Conservation (phyloP, 2,888 invertebrate genomes). For the Palloptera scutellata region DNA sequence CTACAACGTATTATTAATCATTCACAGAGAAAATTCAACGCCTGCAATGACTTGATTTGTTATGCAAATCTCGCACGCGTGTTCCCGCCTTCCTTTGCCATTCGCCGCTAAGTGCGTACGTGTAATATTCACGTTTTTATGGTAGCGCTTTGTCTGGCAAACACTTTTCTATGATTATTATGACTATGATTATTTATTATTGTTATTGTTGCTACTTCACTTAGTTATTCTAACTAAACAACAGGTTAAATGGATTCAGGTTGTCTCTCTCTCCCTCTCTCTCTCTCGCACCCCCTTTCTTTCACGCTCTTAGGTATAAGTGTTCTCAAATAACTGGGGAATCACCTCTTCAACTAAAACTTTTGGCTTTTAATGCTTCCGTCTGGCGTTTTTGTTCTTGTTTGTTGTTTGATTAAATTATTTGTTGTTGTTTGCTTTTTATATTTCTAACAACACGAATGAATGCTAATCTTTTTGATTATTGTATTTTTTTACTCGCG, state of each 20-base stretch:
- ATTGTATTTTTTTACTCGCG: background rate
- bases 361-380: slow-evolving; percentile 9
- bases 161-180: too few relatives aligned
- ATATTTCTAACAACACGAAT: slow-evolving; percentile 1
- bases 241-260: too few relatives aligned
- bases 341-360: slow-evolving; percentile 30
- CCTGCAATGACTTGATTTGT: background rate
- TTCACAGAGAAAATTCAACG: background rate
- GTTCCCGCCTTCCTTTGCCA: background rate
- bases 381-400: slow-evolving; percentile 17
- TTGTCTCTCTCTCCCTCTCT: too few relatives aligned
- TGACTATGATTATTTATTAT: background rate
- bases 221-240: too few relatives aligned
- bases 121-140: too few relatives aligned
- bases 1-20: background rate
- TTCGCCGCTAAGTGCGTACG: too few relatives aligned
- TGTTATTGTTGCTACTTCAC: background rate
- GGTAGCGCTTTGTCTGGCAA: too few relatives aligned
- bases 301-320: too few relatives aligned
- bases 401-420: slow-evolving; percentile 4
- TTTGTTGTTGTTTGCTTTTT: slow-evolving; percentile 16
- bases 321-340: slow-evolving; percentile 29
- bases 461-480: background rate
- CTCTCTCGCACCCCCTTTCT: too few relatives aligned
- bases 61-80: background rate